Conservation (phyloP, 2,797 vertebrate species). For the Ficedula albicollis region DNA sequence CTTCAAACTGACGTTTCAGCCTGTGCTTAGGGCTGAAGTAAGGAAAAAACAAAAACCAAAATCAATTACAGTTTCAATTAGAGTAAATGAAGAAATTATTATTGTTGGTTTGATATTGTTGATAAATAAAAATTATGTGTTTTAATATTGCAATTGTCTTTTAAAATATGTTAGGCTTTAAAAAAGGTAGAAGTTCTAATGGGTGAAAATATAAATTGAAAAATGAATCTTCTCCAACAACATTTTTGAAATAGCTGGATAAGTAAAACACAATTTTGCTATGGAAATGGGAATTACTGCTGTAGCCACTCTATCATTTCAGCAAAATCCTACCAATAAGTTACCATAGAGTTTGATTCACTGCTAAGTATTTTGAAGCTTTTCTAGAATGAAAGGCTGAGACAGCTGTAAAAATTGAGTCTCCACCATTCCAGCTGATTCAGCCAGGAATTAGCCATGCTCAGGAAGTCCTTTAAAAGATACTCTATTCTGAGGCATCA, state of each 20-base stretch:
- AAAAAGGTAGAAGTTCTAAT: neutral
- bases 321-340: slow-evolving; percentile 56
- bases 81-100: slow-evolving; percentile 24
- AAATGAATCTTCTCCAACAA: slow-evolving; percentile 33
- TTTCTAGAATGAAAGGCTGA: slow-evolving; percentile 58
- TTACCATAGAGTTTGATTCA: slow-evolving; percentile 52
- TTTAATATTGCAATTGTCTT: slow-evolving; percentile 24
- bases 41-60: neutral
- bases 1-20: neutral
- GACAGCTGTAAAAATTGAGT: slow-evolving; percentile 65
- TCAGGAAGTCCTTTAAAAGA: slow-evolving; percentile 33
- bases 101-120: neutral
- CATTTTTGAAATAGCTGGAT: slow-evolving; percentile 60
- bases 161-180: neutral
- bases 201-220: slow-evolving; percentile 26
- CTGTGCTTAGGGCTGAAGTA: neutral
- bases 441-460: slow-evolving; percentile 43
- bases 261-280: slow-evolving; percentile 60
- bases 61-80: slow-evolving; percentile 20
- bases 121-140: neutral
- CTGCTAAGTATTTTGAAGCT: slow-evolving; percentile 50
- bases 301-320: slow-evolving; percentile 29
- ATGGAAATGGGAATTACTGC: slow-evolving; percentile 62
- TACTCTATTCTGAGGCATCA: slow-evolving; percentile 28
- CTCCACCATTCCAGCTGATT: slow-evolving; percentile 23